Percentiles rank a stretch among this genome's conserved stretches.
phyloP scores from a whole-genome alignment of 2,888 invertebrate species.

The Ephialtes manifestator region DNA sequence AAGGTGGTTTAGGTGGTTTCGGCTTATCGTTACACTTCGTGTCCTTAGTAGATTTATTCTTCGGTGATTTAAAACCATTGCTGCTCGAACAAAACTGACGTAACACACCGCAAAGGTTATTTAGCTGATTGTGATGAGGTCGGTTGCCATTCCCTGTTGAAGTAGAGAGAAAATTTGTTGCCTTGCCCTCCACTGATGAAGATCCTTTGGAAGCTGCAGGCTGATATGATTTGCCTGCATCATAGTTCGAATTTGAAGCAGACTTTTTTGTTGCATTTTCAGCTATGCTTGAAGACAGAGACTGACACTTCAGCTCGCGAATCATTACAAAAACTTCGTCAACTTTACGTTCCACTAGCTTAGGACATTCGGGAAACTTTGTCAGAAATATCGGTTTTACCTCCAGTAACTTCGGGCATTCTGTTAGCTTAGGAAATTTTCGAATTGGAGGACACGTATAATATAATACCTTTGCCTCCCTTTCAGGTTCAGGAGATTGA shows the following conservation, averaged over 20 bases:
- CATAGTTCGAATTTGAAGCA: constrained; percentile 64
- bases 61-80: background rate
- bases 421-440: too few species aligned
- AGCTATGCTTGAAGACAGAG: too few species aligned
- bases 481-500: too few species aligned
- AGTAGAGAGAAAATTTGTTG: background rate
- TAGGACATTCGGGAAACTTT: too few species aligned
- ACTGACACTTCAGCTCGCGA: too few species aligned
- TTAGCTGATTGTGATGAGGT: background rate
- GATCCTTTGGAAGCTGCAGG: background rate
- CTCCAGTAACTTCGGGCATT: too few species aligned
- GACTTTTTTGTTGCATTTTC: too few species aligned
- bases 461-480: too few species aligned
- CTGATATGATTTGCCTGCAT: constrained; percentile 65
- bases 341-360: too few species aligned
- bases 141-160: constrained; percentile 31
- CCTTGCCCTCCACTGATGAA: background rate
- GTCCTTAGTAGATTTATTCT: background rate
- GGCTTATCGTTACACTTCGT: constrained; percentile 4
- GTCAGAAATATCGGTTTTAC: too few species aligned
- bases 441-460: too few species aligned
- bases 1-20: constrained; percentile 21
- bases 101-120: background rate
- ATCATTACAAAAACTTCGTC: too few species aligned
- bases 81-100: constrained; percentile 37